Conservation (phyloP, 2,113 vertebrate species). For the Daphoenositta chrysoptera region DNA sequence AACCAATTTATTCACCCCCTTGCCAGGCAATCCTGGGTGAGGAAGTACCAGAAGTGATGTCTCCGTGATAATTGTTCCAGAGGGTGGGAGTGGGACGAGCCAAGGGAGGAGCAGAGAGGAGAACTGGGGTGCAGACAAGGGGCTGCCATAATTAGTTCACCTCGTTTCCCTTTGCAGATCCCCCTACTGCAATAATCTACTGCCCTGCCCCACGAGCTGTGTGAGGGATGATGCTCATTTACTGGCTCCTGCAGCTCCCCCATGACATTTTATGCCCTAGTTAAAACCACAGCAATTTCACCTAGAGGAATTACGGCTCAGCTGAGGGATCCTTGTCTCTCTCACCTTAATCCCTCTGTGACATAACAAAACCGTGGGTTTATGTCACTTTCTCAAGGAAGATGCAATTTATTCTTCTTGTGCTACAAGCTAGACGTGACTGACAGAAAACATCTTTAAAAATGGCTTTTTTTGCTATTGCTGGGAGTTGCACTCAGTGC, state of each 20-base stretch:
- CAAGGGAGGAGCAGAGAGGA: background rate
- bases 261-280: background rate
- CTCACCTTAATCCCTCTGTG: background rate
- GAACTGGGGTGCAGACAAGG: background rate
- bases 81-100: background rate
- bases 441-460: background rate
- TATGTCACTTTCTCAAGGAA: background rate
- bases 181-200: background rate
- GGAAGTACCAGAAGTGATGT: background rate
- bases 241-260: background rate
- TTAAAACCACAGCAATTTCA: background rate
- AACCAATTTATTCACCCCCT: background rate
- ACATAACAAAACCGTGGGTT: background rate
- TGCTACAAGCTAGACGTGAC: background rate
- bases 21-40: background rate
- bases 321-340: background rate
- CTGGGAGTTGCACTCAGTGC: background rate
- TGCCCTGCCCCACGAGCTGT: background rate
- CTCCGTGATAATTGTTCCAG: background rate
- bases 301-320: background rate
- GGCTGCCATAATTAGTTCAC: accelerated
- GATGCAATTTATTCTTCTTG: background rate
- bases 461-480: background rate
- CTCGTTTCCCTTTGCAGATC: background rate
- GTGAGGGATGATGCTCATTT: background rate